phyloP scores from a whole-genome alignment of 2,113 vertebrate genomes.

The Gobiocypris rarus region DNA sequence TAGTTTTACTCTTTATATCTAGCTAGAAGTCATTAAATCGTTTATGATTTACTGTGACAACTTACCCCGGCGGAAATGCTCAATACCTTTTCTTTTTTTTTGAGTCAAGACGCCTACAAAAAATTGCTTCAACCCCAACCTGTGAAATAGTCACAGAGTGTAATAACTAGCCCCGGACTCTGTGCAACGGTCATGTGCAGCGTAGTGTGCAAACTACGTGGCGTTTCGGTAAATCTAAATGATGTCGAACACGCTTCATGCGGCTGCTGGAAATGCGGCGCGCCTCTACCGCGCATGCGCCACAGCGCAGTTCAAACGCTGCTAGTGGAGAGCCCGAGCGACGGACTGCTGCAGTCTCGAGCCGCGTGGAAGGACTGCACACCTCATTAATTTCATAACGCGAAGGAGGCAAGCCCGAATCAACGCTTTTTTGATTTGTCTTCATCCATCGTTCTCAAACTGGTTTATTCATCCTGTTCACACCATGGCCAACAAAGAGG shows the following conservation, averaged over 20 bases:
- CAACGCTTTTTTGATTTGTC: not conserved
- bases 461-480: constrained; percentile 3
- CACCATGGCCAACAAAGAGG: constrained; percentile 79
- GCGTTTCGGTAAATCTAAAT: not conserved
- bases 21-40: not conserved
- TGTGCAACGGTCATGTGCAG: not conserved
- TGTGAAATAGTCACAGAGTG: too few species aligned
- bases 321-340: not conserved
- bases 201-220: not conserved
- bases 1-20: not conserved
- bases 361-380: constrained; percentile 44
- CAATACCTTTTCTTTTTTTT: not conserved
- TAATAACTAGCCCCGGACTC: not conserved
- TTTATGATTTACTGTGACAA: not conserved
- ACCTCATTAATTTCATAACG: constrained; percentile 31
- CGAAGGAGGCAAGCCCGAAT: constrained; percentile 11
- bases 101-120: not conserved
- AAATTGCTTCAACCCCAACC: not conserved
- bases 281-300: constrained; percentile 61
- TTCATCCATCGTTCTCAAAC: not conserved
- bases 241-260: not conserved
- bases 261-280: constrained; percentile 22
- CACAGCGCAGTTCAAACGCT: constrained; percentile 36
- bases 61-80: not conserved
- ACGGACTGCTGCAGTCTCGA: constrained; percentile 45